These are phyloP conservation scores for Phalacrocorax carbo DNA, from an alignment of 2,113 vertebrate species.

Conservation along the genomic window DNA sequence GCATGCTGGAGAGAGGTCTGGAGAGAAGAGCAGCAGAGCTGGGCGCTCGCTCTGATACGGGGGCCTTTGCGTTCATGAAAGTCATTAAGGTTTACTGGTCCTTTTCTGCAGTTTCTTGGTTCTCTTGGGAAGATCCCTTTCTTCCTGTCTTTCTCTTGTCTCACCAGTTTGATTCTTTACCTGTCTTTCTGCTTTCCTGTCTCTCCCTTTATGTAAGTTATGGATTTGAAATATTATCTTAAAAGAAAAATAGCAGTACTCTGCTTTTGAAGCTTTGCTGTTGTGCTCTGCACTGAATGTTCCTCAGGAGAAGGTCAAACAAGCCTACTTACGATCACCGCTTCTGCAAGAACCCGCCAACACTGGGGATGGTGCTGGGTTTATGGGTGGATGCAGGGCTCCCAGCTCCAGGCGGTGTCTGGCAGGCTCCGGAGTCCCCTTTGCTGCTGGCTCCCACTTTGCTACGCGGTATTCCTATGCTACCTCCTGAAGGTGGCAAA, in stretches of 20 bases:
- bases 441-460: neutral
- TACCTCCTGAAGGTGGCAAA: neutral
- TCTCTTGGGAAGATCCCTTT: neutral
- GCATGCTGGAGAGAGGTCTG: neutral
- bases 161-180: neutral
- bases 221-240: neutral
- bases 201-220: neutral
- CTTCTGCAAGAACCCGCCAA: neutral
- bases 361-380: neutral
- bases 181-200: neutral
- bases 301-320: neutral
- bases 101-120: neutral
- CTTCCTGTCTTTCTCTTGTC: neutral
- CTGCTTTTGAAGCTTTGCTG: neutral
- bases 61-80: neutral
- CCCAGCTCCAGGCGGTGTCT: neutral
- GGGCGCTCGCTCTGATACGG: rapidly evolving
- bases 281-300: neutral
- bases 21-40: neutral
- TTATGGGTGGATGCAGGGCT: neutral
- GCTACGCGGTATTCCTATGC: rapidly evolving
- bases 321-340: neutral
- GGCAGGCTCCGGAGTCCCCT: neutral
- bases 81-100: neutral
- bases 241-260: neutral